phyloP scores from a whole-genome alignment of 2,888 invertebrate species.

The Smittia sp. region DNA sequence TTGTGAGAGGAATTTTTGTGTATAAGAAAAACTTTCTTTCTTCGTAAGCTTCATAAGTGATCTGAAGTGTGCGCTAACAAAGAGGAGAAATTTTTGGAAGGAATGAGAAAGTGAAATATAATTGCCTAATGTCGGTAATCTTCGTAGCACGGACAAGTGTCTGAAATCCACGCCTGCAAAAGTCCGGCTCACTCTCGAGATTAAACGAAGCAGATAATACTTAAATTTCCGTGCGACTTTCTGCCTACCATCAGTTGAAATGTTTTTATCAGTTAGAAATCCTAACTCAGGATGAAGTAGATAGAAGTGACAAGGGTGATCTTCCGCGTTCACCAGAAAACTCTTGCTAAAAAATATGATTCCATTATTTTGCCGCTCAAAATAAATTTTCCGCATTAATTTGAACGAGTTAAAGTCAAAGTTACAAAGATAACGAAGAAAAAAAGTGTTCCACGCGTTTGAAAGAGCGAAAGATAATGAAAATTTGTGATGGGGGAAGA shows the following conservation, averaged over 20 bases:
- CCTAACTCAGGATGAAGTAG: not conserved
- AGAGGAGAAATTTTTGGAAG: too few species aligned
- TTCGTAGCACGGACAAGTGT: too few species aligned
- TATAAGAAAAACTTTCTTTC: too few species aligned
- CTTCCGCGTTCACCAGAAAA: not conserved
- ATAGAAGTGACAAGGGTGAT: constrained; percentile 39
- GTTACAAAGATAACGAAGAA: not conserved
- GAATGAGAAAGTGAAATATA: too few species aligned
- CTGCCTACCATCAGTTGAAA: not conserved
- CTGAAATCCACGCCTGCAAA: too few species aligned
- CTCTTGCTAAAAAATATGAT: not conserved
- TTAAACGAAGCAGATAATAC: not conserved
- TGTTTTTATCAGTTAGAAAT: not conserved
- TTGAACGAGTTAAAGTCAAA: constrained; percentile 16
- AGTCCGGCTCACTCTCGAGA: too few species aligned
- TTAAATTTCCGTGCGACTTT: constrained; percentile 1
- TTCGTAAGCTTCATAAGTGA: too few species aligned
- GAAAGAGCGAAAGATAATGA: constrained; percentile 2
- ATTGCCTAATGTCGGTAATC: too few species aligned
- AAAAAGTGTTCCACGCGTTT: not conserved
- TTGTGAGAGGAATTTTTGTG: too few species aligned
- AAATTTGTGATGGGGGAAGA: constrained; percentile 5
- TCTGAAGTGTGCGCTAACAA: too few species aligned
- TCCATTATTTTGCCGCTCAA: not conserved
- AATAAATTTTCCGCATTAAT: not conserved